Evolutionary conservation across 2,797 vertebrate species (phyloP), one percentile per base, ranked within the genome.

Genomic region (Scolopax rusticola): DNA sequence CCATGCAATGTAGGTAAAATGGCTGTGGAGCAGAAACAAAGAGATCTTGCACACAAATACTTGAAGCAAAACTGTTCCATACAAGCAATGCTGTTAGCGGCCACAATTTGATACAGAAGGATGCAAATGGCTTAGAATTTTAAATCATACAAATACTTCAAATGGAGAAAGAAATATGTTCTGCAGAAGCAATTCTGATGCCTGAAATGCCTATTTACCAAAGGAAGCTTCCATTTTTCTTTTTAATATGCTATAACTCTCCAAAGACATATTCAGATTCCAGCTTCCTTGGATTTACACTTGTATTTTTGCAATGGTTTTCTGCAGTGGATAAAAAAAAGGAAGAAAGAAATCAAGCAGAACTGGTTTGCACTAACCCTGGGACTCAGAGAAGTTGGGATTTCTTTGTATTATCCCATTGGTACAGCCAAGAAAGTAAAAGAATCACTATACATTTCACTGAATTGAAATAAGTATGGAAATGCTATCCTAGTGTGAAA

Each of bases 21-120:
- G 80, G 84, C 93, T 93, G 95, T n/a, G 87, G 78, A 95, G 85
- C 90, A 87, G 61, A 94, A 93, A 97, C 93, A 96, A 97, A 97
- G 94, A 87, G 94, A 84, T 65, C 71, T 74, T 9, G 73, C 94
- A 89, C 71, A 91, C 67, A 95, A 91, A 67, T 30, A 79, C 80
- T 87, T 69, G 59, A 71, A 60, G 81, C 88, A 87, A 83, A 94
- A 64, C 77, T 41, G 23, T 78, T 94, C 79, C 36, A 47, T 30
- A 54, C 40, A 41, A 78, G 79, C 85, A 84, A 68, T 32, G 78
- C 60, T 84, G 12, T 11, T 30, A 92, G 75, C 73, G 76, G 91
- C 74, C 93, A 87, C 70, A 70, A 57, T 75, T 51, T 53, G 41
- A 84, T 20, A 60, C 21, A 65, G 13, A 28, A 80, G 33, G 7